phyloP scores from a whole-genome alignment of 2,888 invertebrate genomes.

The Limnephilus auricula region DNA sequence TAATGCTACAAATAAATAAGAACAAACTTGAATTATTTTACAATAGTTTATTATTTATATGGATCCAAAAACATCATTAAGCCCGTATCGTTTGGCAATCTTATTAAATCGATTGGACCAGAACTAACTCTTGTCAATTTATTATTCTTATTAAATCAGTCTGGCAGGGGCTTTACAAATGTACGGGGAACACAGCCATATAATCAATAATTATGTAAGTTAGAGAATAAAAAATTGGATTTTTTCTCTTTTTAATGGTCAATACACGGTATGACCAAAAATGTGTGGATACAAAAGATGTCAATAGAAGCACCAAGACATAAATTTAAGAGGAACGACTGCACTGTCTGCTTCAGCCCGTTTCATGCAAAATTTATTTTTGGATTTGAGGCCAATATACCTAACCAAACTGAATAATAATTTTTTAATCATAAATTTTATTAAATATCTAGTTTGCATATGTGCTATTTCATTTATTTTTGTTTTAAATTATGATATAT shows the following conservation, averaged over 20 bases:
- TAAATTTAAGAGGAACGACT: too few relatives aligned
- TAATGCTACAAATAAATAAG: background rate
- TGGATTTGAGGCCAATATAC: too few relatives aligned
- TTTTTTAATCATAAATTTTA: too few relatives aligned
- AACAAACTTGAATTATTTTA: background rate
- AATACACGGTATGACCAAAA: background rate
- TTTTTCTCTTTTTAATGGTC: constrained; percentile 40
- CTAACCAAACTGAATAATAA: too few relatives aligned
- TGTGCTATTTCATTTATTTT: too few relatives aligned
- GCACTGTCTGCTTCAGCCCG: too few relatives aligned
- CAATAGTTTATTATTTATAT: constrained; percentile 12
- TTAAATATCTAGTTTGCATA: too few relatives aligned
- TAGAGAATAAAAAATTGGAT: background rate
- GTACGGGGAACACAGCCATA: constrained; percentile 25
- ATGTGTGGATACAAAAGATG: background rate
- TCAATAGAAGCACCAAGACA: background rate
- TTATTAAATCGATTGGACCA: background rate
- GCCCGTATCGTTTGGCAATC: background rate
- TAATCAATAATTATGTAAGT: constrained; percentile 8
- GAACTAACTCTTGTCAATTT: background rate
- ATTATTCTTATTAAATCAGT: constrained; percentile 21
- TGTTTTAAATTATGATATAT: too few relatives aligned
- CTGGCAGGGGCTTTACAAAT: constrained; percentile 19
- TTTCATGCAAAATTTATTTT: too few relatives aligned
- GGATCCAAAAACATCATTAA: background rate